Conservation (phyloP, 2,113 vertebrate genomes). For the Puntigrus tetrazona region DNA sequence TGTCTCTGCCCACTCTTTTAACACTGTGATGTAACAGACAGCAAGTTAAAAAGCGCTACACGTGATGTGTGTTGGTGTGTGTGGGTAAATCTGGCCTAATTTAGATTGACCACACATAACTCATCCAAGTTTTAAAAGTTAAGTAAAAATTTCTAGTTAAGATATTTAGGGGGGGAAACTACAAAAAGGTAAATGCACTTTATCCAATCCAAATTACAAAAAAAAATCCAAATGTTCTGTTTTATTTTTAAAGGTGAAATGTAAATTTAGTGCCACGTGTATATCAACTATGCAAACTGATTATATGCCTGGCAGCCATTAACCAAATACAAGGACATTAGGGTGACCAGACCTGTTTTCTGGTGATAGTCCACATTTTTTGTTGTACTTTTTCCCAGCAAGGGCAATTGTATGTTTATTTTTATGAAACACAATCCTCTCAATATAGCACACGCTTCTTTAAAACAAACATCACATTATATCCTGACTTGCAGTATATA, state of each 20-base stretch:
- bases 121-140: background rate
- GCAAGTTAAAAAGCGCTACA: slow-evolving; percentile 26
- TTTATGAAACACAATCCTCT: background rate
- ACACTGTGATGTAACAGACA: slow-evolving; percentile 45
- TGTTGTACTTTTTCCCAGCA: background rate
- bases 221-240: no score
- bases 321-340: background rate
- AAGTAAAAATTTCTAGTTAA: background rate
- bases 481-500: background rate
- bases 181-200: no score
- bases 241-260: background rate
- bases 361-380: background rate
- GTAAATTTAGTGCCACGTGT: background rate
- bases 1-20: slow-evolving; percentile 42
- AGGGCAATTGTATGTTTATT: background rate
- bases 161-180: no score
- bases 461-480: background rate
- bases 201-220: no score
- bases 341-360: background rate
- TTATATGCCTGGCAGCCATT: background rate
- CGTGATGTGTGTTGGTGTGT: background rate
- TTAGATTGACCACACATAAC: background rate
- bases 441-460: background rate
- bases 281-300: slow-evolving; percentile 1
- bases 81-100: background rate